Evolutionary conservation across 2,113 vertebrate species (phyloP).

Genomic region (Hymenochirus boettgeri): DNA sequence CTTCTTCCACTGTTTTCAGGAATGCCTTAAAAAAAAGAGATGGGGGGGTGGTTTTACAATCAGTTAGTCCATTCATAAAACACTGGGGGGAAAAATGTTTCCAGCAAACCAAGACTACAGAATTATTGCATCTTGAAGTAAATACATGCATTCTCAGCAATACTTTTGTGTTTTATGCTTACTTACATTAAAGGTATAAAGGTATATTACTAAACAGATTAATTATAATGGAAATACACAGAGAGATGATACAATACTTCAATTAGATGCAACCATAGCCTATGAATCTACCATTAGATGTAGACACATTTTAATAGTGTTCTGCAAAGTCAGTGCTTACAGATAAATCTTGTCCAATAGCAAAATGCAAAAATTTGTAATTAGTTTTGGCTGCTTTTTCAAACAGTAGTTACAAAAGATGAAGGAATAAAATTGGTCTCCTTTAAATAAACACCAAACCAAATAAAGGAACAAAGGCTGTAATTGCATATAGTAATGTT

Average conservation of each 20-base stretch:
- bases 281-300: conserved; percentile 35
- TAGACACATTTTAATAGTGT: conserved; percentile 28
- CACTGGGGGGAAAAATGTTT: conserved; percentile 17
- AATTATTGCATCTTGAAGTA: conserved; percentile 23
- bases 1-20: conserved; percentile 73
- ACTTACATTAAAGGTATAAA: conserved; percentile 40
- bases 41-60: accelerated
- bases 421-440: too few relatives aligned
- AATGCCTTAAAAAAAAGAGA: conserved; percentile 69
- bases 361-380: conserved; percentile 17
- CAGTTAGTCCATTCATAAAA: conserved; percentile 6
- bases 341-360: conserved; percentile 39
- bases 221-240: conserved; percentile 32
- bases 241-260: conserved; percentile 35
- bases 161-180: conserved; percentile 29
- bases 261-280: conserved; percentile 32
- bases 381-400: too few relatives aligned
- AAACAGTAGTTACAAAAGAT: too few relatives aligned
- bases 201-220: conserved; percentile 41
- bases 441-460: too few relatives aligned
- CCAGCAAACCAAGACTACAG: conserved; percentile 5
- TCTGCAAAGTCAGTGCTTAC: conserved; percentile 25
- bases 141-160: conserved; percentile 36
- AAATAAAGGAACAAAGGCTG: too few relatives aligned
- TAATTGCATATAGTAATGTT: too few relatives aligned